These are phyloP conservation scores for Enteromius treurensis DNA, from an alignment of 2,797 vertebrate species.

Conservation along the genomic window DNA sequence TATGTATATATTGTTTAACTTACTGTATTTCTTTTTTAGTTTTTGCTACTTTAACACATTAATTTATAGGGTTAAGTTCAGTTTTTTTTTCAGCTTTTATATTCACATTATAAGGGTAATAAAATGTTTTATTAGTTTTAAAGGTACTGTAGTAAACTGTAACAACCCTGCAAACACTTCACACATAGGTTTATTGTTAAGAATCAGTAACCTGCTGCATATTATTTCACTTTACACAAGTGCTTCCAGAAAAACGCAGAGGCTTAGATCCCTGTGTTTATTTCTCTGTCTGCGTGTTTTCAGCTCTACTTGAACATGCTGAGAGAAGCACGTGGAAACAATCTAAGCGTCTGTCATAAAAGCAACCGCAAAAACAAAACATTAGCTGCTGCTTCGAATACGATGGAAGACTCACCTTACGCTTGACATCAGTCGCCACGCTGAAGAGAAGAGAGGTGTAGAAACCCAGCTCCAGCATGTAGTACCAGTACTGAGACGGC, in stretches of 20 bases:
- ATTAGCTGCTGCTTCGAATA: conserved; percentile 24
- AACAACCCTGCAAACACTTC: background rate
- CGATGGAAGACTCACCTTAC: conserved; percentile 84
- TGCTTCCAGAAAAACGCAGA: background rate
- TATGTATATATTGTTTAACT: too few species aligned
- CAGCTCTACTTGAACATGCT: background rate
- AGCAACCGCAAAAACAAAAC: conserved; percentile 12
- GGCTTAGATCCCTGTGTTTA: background rate
- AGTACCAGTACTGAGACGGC: conserved; percentile 91
- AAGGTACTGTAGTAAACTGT: too few species aligned
- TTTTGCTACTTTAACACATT: too few species aligned
- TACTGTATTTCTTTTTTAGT: too few species aligned
- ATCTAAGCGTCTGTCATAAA: background rate
- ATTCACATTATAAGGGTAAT: too few species aligned
- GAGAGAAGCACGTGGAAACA: background rate
- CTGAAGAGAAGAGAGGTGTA: conserved; percentile 93
- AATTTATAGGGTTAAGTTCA: too few species aligned
- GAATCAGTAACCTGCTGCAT: background rate
- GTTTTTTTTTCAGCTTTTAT: too few species aligned
- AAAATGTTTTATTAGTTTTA: too few species aligned
- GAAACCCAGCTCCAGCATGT: conserved; percentile 94
- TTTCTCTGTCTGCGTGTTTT: background rate
- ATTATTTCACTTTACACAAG: too few species aligned
- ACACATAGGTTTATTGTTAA: background rate
- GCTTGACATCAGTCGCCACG: conserved; percentile 92